These are phyloP conservation scores for Calliphora vicina DNA, from an alignment of 1,140 invertebrate species.

Conservation along the genomic window DNA sequence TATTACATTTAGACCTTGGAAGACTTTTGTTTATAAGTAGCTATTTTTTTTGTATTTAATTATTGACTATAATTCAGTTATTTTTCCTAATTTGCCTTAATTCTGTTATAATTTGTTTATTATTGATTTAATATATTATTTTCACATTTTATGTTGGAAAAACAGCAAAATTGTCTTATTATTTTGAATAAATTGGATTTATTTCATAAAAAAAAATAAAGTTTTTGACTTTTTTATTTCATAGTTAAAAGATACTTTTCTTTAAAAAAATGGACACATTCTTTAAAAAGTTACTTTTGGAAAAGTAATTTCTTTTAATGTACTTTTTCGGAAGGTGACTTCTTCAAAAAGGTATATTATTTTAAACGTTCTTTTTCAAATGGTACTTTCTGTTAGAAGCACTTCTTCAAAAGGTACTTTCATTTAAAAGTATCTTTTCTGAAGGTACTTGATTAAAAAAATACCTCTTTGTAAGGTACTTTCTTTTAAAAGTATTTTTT, in stretches of 20 bases:
- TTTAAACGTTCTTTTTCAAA: too few relatives aligned
- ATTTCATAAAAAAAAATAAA: neutral
- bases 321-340: too few relatives aligned
- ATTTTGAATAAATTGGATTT: neutral
- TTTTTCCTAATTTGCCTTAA: neutral
- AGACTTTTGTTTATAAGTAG: constrained; percentile 16
- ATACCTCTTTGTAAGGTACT: too few relatives aligned
- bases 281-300: too few relatives aligned
- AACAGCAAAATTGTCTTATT: neutral
- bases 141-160: neutral
- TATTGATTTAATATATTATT: neutral
- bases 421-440: too few relatives aligned
- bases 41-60: neutral
- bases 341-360: too few relatives aligned
- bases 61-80: neutral
- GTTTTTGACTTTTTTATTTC: neutral
- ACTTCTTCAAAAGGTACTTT: too few relatives aligned
- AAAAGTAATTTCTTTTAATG: too few relatives aligned
- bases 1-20: neutral
- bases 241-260: neutral
- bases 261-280: too few relatives aligned
- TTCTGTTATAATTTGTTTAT: neutral
- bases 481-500: too few relatives aligned
- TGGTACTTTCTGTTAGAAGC: too few relatives aligned
- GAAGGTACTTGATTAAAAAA: too few relatives aligned